A percentile compares a stretch with the other conserved stretches of the same genome.
Conservation (phyloP, 2,888 invertebrate genomes). For the Thecocarcelia acutangulata region DNA sequence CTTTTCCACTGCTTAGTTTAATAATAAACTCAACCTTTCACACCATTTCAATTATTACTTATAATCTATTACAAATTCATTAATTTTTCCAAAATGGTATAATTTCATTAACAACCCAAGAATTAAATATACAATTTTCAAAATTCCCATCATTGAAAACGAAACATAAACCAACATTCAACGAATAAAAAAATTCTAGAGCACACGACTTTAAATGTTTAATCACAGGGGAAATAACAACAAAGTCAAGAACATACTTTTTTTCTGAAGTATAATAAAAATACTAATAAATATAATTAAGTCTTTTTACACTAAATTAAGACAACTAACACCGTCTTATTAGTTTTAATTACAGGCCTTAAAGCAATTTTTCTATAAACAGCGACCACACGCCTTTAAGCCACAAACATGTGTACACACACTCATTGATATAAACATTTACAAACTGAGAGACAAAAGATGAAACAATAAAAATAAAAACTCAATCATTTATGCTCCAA, state of each 20-base stretch:
- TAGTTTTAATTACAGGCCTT: conserved; percentile 64
- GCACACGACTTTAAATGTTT: conserved; percentile 19
- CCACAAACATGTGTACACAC: not conserved
- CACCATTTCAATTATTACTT: too few species aligned
- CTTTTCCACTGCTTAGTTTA: too few species aligned
- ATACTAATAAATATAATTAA: conserved; percentile 63
- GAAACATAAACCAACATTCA: too few species aligned
- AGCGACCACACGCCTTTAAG: conserved; percentile 58
- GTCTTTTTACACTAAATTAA: conserved; percentile 62
- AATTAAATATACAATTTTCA: not conserved
- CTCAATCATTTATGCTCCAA: conserved; percentile 52
- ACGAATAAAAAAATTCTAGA: not conserved
- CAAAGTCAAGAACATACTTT: not conserved
- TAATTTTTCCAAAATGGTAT: not conserved
- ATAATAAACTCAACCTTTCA: too few species aligned
- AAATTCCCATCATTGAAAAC: conserved; percentile 30
- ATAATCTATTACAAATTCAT: too few species aligned
- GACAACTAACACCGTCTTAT: conserved; percentile 57
- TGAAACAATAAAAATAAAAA: conserved; percentile 34
- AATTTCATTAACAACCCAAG: too few species aligned
- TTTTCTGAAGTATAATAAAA: conserved; percentile 39
- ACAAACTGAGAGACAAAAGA: not conserved
- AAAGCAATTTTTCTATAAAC: conserved; percentile 52
- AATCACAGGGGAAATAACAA: conserved; percentile 8
- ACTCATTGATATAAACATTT: not conserved